phyloP scores from a whole-genome alignment of 2,797 vertebrate species.

The Myioborus miniatus region DNA sequence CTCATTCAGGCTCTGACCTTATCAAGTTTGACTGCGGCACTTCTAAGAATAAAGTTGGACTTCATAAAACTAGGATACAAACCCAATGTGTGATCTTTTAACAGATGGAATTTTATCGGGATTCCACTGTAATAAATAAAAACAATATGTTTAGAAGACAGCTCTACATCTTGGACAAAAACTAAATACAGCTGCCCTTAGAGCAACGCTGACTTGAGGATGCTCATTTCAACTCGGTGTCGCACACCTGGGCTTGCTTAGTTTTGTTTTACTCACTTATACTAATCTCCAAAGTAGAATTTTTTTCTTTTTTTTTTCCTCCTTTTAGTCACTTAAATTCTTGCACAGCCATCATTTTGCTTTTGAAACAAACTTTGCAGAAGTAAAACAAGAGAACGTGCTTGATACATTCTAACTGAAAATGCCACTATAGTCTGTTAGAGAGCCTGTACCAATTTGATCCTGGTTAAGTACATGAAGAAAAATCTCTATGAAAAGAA shows the following conservation, averaged over 20 bases:
- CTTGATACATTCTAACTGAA: constrained; percentile 30
- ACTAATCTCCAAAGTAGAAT: constrained; percentile 1
- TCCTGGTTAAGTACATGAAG: constrained; percentile 6
- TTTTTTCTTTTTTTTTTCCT: not conserved
- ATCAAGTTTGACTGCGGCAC: constrained; percentile 47
- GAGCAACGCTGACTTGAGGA: constrained; percentile 26
- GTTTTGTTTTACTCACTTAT: not conserved
- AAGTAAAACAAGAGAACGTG: not conserved
- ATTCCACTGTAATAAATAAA: constrained; percentile 65
- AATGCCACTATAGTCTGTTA: constrained; percentile 22
- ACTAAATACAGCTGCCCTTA: constrained; percentile 44
- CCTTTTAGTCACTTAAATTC: constrained; percentile 7
- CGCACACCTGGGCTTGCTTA: constrained; percentile 24
- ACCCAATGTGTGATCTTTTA: constrained; percentile 64
- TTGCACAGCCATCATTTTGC: not conserved
- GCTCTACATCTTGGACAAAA: constrained; percentile 38
- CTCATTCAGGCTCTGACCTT: constrained; percentile 56
- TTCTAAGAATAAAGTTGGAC: constrained; percentile 55
- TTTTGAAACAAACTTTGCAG: constrained; percentile 22
- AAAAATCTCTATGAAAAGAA: not conserved
- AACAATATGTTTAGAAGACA: constrained; percentile 61
- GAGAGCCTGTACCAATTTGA: constrained; percentile 2
- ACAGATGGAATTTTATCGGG: constrained; percentile 50
- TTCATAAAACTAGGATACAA: constrained; percentile 66
- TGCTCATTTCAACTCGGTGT: not conserved